These are phyloP conservation scores for Idris sp. DNA, from an alignment of 1,140 invertebrate genomes.

Conservation along the genomic window DNA sequence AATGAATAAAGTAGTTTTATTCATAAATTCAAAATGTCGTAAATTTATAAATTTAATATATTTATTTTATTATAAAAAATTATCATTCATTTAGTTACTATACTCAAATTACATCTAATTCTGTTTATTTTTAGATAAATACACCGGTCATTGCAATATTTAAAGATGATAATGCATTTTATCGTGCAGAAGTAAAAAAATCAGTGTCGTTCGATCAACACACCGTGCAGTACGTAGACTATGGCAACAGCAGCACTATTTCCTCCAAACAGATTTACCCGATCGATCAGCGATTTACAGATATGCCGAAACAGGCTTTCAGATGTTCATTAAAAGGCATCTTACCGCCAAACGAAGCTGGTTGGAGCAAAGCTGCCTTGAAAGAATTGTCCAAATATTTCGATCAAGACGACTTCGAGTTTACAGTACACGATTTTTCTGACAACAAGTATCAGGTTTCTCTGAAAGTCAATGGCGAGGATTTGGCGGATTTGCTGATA, in stretches of 20 bases:
- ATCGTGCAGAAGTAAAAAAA: constrained; percentile 83
- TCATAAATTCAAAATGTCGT: too few relatives aligned
- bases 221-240: constrained; percentile 85
- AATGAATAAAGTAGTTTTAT: too few relatives aligned
- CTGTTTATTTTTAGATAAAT: constrained; percentile 77
- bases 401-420: constrained; percentile 79
- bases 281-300: constrained; percentile 82
- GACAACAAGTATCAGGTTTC: constrained; percentile 79
- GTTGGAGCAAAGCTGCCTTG: constrained; percentile 78
- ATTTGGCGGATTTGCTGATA: too few relatives aligned
- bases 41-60: too few relatives aligned
- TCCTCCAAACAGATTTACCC: constrained; percentile 82
- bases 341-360: constrained; percentile 73
- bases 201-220: too few relatives aligned
- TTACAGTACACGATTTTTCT: constrained; percentile 76
- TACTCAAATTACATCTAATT: too few relatives aligned
- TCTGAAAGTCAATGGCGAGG: constrained; percentile 75
- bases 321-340: constrained; percentile 82
- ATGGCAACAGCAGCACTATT: constrained; percentile 84
- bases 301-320: constrained; percentile 84
- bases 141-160: constrained; percentile 83
- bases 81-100: too few relatives aligned
- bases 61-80: too few relatives aligned
- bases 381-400: constrained; percentile 79
- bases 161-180: constrained; percentile 83